Percentiles rank a stretch among this genome's conserved stretches.
phyloP scores from a whole-genome alignment of 2,113 vertebrate genomes.

The Xerus inauris region DNA sequence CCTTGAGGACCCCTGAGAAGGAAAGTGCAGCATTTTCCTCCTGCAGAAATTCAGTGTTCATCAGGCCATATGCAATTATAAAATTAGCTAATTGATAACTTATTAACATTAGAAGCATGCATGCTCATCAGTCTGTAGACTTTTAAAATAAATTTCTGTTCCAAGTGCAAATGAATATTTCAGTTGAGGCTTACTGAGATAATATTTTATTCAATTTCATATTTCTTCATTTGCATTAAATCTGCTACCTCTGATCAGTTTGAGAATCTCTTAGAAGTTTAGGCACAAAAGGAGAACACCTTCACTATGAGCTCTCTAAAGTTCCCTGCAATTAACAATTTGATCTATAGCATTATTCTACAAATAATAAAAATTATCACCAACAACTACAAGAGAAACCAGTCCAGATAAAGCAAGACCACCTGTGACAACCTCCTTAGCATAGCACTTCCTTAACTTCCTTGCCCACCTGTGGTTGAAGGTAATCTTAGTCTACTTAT shows the following conservation, averaged over 20 bases:
- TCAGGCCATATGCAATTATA: conserved; percentile 72
- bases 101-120: conserved; percentile 61
- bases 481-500: background rate
- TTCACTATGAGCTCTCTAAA: background rate
- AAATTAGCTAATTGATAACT: conserved; percentile 81
- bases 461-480: background rate
- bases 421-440: background rate
- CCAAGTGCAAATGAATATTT: background rate
- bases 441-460: no score
- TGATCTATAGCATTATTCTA: background rate
- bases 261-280: conserved; percentile 14
- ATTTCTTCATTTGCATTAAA: conserved; percentile 9
- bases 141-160: conserved; percentile 64
- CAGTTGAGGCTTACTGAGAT: conserved; percentile 34
- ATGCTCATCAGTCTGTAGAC: conserved; percentile 30
- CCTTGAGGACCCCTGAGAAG: conserved; percentile 16
- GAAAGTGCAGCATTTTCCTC: conserved; percentile 38
- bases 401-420: background rate
- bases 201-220: conserved; percentile 57
- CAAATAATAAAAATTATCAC: background rate
- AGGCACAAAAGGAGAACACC: background rate
- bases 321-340: background rate
- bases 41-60: conserved; percentile 67
- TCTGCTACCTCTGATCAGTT: conserved; percentile 11
- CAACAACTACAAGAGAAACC: background rate